phyloP scores from a whole-genome alignment of 1,140 invertebrate genomes.

The Brachionus sp. region DNA sequence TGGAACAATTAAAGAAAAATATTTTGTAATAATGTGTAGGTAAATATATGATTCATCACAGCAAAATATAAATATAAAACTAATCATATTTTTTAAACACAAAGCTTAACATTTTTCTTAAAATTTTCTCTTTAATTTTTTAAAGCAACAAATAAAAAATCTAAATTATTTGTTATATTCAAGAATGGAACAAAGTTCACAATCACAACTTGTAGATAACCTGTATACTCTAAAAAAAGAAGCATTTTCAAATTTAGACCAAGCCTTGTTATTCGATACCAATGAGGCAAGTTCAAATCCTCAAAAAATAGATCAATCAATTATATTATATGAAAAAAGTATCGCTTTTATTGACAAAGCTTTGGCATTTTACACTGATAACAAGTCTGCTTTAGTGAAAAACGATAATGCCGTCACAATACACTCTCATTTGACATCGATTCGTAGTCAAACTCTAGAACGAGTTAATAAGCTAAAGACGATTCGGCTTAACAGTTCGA shows the following conservation, averaged over 20 bases:
- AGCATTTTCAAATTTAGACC: constrained; percentile 19
- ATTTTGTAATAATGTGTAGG: background rate
- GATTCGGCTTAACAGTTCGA: background rate
- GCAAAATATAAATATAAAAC: background rate
- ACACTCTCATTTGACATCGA: constrained; percentile 10
- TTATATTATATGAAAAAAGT: constrained; percentile 18
- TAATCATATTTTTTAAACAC: background rate
- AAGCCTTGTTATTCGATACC: background rate
- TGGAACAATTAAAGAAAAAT: background rate
- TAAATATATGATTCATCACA: background rate
- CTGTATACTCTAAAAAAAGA: background rate
- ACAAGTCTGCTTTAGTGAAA: background rate
- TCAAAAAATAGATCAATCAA: background rate
- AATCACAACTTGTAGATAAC: constrained; percentile 1
- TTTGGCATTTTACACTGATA: background rate
- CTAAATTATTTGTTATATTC: background rate
- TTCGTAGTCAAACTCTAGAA: constrained; percentile 25
- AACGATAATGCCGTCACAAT: background rate
- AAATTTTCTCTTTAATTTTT: background rate
- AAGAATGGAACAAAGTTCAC: background rate
- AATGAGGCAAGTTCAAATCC: background rate
- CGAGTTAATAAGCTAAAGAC: constrained; percentile 4
- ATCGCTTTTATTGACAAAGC: background rate
- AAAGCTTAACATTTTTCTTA: background rate
- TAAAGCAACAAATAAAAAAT: background rate